Base-by-base conservation (phyloP, 2,888 invertebrate species). In the Herminia tarsipennalis region DNA sequence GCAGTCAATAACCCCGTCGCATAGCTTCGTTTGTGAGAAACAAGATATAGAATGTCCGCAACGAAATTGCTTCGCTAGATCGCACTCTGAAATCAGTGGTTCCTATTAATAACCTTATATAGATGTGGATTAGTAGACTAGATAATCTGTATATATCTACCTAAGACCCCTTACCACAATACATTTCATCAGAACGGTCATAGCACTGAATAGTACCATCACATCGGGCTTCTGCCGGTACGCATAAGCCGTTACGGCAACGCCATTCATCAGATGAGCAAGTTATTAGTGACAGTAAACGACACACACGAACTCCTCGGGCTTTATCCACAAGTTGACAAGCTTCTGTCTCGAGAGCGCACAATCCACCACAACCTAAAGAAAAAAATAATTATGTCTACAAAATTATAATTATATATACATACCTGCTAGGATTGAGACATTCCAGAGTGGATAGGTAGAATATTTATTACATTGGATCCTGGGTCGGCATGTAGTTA, bases 1-100 rank as follows among this genome's bases (percentile, higher is more conserved):
- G 74, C 96, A 96, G 76, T 96, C 95, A 48, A 95, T 93, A 49
- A 93, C 85, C 22, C 95, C 94, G 73, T 96, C 94, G 78, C 96
- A 96, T 65, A 92, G 90, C 76, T 93, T 94, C n/a, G 86, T 84
- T 53, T 93, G 92, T n/a, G 94, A 85, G 47, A 96, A 92, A 81
- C 96, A 96, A 33, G 95, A 95, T 58, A 95, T 95, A 34, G 92
- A 91, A 66, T 95, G 94, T 32, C 95, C 95, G 73, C 96, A 96
- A 35, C 94, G 94, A 77, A 96, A 96, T 76, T 95, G 93, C 43
- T 93, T 93, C 25, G 91, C 86, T 55, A 94, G 81, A 78, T 95
- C 92, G 73, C 95, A 95, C 50, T 89, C 95, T 95, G 80, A 49
- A 93, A 92, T 70, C 16, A 16, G 2, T 51, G 29, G n/a, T 1